phyloP scores from a whole-genome alignment of 2,888 invertebrate genomes.

The Ormyrus thymus region DNA sequence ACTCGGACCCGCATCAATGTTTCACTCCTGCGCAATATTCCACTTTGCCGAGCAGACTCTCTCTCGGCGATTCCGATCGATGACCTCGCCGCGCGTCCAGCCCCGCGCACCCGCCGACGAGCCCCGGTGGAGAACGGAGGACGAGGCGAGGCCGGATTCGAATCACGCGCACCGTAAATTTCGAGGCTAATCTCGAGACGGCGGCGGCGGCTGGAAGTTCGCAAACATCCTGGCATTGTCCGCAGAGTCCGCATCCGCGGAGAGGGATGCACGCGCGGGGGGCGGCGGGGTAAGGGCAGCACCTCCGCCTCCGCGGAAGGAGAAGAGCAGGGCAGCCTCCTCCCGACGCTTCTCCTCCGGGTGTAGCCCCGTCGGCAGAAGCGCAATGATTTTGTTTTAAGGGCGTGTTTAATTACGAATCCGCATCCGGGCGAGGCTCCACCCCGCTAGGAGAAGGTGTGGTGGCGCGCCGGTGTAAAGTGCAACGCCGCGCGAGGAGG shows the following conservation, averaged over 20 bases:
- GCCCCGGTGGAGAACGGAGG: no score
- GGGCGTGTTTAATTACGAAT: conserved; percentile 76
- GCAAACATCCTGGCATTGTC: conserved; percentile 28
- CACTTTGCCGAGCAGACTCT: no score
- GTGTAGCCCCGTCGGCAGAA: conserved; percentile 60
- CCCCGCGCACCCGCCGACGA: no score
- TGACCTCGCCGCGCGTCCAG: no score
- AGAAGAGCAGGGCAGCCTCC: conserved; percentile 51
- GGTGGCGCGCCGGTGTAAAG: conserved; percentile 57
- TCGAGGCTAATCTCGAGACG: conserved; percentile 24
- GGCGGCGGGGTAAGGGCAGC: conserved; percentile 24
- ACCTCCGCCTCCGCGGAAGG: conserved; percentile 43
- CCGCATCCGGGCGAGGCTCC: conserved; percentile 74
- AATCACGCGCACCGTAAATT: conserved; percentile 29
- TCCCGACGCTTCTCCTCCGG: conserved; percentile 55
- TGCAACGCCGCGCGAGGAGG: conserved; percentile 61
- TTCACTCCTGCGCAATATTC: background rate
- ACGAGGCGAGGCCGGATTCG: conserved; percentile 11
- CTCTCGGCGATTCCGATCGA: no score
- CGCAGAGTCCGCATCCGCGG: conserved; percentile 29
- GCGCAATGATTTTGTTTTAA: conserved; percentile 75
- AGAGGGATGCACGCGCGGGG: conserved; percentile 51
- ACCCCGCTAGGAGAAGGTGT: conserved; percentile 66
- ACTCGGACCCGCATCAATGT: conserved; percentile 36
- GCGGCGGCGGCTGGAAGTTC: background rate